These are phyloP conservation scores for Helicolenus hilgendorfi DNA, from an alignment of 2,797 vertebrate species.

Conservation along the genomic window DNA sequence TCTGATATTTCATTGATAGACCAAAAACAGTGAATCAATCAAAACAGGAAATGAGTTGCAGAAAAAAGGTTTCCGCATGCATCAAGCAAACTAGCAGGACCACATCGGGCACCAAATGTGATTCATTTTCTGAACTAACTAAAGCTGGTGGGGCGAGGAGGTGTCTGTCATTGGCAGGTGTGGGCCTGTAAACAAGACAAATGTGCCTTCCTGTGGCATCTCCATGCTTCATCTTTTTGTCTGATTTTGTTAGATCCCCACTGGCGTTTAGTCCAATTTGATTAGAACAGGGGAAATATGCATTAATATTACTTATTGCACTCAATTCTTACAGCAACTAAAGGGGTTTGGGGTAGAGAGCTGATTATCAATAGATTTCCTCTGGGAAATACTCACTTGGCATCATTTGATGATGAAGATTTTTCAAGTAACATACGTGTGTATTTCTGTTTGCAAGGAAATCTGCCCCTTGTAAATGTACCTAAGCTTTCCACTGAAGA, in stretches of 20 bases:
- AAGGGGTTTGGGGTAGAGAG: conserved; percentile 17
- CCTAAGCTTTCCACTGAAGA: neutral
- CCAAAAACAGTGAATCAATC: neutral
- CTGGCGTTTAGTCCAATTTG: conserved; percentile 40
- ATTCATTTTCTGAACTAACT: conserved; percentile 12
- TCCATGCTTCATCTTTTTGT: conserved; percentile 39
- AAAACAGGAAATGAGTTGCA: neutral
- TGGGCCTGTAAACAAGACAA: conserved; percentile 49
- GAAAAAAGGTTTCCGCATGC: neutral
- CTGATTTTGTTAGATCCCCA: conserved; percentile 52
- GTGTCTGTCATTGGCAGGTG: neutral
- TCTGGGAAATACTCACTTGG: conserved; percentile 22
- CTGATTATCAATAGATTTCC: conserved; percentile 55
- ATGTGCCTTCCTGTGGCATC: conserved; percentile 6
- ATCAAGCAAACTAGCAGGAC: neutral
- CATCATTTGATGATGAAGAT: conserved; percentile 31
- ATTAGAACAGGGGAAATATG: conserved; percentile 51
- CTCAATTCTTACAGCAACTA: conserved; percentile 18
- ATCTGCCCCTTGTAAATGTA: neutral
- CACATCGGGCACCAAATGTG: neutral
- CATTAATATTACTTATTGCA: conserved; percentile 55
- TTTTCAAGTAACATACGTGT: neutral
- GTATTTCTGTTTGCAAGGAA: neutral
- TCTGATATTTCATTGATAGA: neutral
- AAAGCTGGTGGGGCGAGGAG: neutral